Base-by-base conservation (phyloP, 1,140 invertebrate genomes). In the Microplitis mediator region DNA sequence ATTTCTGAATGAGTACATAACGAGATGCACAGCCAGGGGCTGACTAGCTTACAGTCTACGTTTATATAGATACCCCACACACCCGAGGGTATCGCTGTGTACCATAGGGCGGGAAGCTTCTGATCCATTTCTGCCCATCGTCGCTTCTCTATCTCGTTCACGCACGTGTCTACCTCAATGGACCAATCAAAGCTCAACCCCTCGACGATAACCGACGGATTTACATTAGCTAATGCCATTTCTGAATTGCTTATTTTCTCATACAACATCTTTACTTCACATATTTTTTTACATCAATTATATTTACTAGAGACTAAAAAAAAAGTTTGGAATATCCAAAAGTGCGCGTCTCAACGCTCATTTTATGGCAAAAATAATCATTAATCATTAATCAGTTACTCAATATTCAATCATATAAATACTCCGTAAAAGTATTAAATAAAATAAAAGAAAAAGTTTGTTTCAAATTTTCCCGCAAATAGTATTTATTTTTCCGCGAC, bases 181-280 rank as follows among this genome's bases (percentile, higher is more conserved):
- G 83, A 84, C 84, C 84, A 86, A 86, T 86, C 84, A 86, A 81
- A 83, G 76, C 78, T 83, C 78, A 80, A 80, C 79, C 82, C 80
- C 80, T 51, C 66, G 34, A 67, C 23, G 51, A 65, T 45, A 65
- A 31, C 23, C 23, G 23, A 6, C 39, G 52, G 65, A 54, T 31
- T 52, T 52, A 54, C 11, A 67, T 67, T 67, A 67, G 32, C 45
- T 34, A n/a, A 67, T 54, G 13, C 8, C 23, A 2, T 34, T 52
- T 67, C 14, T 16, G 16, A 9, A 65, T 14, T 16, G 34, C 34
- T 50, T 50, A 45, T 23, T 62, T 45, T 45, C 11, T 9, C 39
- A 11, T 6, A 45, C 6, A 45, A 23, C 16, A 34, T 14, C 32
- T 34, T 60, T 34, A 60, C 31, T 0, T 16, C 9, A n/a, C 9